phyloP scores from a whole-genome alignment of 2,888 invertebrate species.

The Drosophila kuntzei region DNA sequence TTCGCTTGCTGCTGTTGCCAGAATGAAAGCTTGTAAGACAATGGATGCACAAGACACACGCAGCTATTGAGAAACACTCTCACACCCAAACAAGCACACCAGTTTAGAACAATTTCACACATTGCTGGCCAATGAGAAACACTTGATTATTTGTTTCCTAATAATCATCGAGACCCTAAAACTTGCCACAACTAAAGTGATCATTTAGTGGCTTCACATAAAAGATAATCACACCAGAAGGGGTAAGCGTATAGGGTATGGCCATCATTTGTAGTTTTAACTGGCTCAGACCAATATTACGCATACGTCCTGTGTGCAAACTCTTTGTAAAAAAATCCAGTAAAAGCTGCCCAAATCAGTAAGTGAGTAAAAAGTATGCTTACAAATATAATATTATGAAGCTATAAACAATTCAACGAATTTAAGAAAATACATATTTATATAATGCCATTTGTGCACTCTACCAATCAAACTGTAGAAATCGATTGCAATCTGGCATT shows the following conservation, averaged over 20 bases:
- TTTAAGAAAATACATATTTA: background rate
- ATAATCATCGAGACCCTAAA: conserved; percentile 43
- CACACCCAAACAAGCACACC: conserved; percentile 7
- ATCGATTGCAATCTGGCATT: conserved; percentile 26
- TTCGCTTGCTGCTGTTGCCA: conserved; percentile 27
- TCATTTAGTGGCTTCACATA: conserved; percentile 33
- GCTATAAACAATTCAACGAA: background rate
- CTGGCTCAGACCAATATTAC: conserved; percentile 8
- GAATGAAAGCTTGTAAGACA: conserved; percentile 58
- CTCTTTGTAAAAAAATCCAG: too few species aligned
- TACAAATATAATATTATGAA: background rate
- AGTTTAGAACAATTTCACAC: conserved; percentile 49
- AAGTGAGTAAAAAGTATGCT: too few species aligned
- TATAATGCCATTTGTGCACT: conserved; percentile 1
- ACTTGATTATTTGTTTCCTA: conserved; percentile 20
- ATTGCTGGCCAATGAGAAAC: conserved; percentile 33
- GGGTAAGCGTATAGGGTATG: background rate
- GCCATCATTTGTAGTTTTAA: conserved; percentile 36
- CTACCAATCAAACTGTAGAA: conserved; percentile 7
- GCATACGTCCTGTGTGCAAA: too few species aligned
- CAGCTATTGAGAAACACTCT: conserved; percentile 62
- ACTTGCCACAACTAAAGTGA: conserved; percentile 32
- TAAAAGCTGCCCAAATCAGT: too few species aligned
- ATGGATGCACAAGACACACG: conserved; percentile 60
- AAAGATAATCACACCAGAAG: conserved; percentile 21